Base-by-base conservation (phyloP, 2,888 invertebrate genomes). In the Spicauda simplicius region DNA sequence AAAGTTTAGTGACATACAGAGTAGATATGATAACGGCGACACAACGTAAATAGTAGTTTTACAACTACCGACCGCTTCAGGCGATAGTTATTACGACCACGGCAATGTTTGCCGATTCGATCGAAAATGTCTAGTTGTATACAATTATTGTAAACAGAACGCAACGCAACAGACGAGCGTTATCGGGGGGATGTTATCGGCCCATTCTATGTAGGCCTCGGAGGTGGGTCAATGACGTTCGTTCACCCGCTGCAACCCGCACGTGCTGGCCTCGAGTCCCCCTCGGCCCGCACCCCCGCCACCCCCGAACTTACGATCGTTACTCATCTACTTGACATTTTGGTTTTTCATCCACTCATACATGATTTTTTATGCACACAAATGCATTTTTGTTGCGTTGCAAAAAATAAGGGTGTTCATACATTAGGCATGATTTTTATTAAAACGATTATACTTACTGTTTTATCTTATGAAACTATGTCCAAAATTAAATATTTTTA, bases 221-320 rank as follows among this genome's bases (percentile, higher is more conserved):
- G 77, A 91, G 92, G 83, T 91, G 90, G 92, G 92, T 92, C 92
- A 92, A 92, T 91, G 91, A 89, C 92, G 92, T 90, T 91, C 92
- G 84, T 91, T 89, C 83, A 91, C 91, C 90, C 87, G 84, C 77
- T 90, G 90, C 90, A 90, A 77, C 80, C 86, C 84, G 86, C 90
- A 88, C 90, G 90, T 89, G 90, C 79, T 83, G 88, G 83, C 90
- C 88, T 87, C 88, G 87, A 79, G 65, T 71, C 74, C 71, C 70
- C 72, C 68, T 70, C 69, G 71, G 73, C 59, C 70, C 67, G 71
- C 72, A 77, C 73, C 74, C 68, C 70, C 69, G 68, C 50, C 63
- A 58, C 70, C 69, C 71, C 68, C 60, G 59, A 72, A 72, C 68
- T 66, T 67, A 69, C 71, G 73, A 73, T 73, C 73, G 71, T 73